Evolutionary conservation across 2,888 invertebrate genomes (phyloP), one percentile per base, ranked within the genome.

Genomic region (Litoditis marina): DNA sequence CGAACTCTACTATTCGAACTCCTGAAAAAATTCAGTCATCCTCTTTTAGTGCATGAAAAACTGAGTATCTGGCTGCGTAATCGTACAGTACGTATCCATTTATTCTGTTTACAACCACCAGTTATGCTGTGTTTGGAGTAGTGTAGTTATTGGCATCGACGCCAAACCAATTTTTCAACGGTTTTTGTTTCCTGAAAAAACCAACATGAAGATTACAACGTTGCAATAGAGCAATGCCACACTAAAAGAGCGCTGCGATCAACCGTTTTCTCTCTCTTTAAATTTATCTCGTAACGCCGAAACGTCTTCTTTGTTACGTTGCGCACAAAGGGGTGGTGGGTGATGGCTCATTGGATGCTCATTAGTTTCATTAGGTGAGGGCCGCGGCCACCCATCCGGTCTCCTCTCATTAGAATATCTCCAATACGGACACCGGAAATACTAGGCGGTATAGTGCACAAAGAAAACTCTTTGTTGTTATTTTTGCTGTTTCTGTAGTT

Each of bases 1-100:
- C 90, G 83, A 90, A 90, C 82, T 91, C 91, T 16, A 91, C 86
- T 75, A 91, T 90, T 76, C 90, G 87, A 36, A 68, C 83, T 62
- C 72, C 76, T 76, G 54, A 36, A 69, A 58, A 64, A 25, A 54
- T n/a, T n/a, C n/a, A n/a, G n/a, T n/a, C n/a, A 5, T n/a, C n/a
- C n/a, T n/a, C n/a, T n/a, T n/a, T n/a, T n/a, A n/a, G n/a, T n/a
- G n/a, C n/a, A n/a, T n/a, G n/a, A n/a, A n/a, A n/a, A n/a, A n/a
- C n/a, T n/a, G n/a, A n/a, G n/a, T n/a, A n/a, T n/a, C n/a, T n/a
- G 5, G 34, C 19, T 31, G 16, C 49, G 49, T 49, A 28, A 25
- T n/a, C 28, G 16, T 13, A 13, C 8, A 47, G 27, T 19, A 7
- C 11, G n/a, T 47, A 27, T 47, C 47, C 8, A 13, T 47, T 47